A percentile compares a stretch with the other conserved stretches of the same genome.
phyloP scores from a whole-genome alignment of 1,140 invertebrate genomes.

The Habropoda laboriosa region DNA sequence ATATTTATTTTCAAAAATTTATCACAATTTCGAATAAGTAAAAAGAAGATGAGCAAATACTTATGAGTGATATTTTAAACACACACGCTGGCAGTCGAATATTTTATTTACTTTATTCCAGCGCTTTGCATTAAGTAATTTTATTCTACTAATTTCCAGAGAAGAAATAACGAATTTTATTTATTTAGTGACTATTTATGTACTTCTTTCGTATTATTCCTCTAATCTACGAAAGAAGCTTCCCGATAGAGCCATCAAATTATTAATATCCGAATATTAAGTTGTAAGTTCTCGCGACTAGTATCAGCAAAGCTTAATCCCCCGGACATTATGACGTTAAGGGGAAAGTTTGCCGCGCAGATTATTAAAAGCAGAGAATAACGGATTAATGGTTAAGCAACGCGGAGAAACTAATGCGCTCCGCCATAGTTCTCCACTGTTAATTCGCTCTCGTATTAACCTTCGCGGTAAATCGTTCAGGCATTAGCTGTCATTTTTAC shows the following conservation, averaged over 20 bases:
- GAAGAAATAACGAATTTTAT: no score
- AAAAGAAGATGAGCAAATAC: no score
- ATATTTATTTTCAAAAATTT: no score
- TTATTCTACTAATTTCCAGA: no score
- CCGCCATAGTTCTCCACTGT: neutral
- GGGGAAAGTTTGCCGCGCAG: neutral
- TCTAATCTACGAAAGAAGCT: neutral
- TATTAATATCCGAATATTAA: neutral
- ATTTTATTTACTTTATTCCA: no score
- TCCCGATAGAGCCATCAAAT: neutral
- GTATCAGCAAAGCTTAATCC: neutral
- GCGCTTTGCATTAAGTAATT: no score
- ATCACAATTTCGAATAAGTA: no score
- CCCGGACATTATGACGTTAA: neutral
- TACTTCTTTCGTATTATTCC: no score
- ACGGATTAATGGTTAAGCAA: conserved; percentile 6
- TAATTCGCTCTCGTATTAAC: conserved; percentile 21
- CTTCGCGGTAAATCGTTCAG: conserved; percentile 24
- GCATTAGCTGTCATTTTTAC: conserved; percentile 27
- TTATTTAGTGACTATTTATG: no score
- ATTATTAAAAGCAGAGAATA: neutral
- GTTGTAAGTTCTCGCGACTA: neutral
- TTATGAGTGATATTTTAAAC: no score
- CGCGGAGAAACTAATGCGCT: conserved; percentile 7
- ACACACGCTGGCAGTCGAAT: no score